Evolutionary conservation across 2,888 invertebrate species (phyloP), one percentile per base, ranked within the genome.

Genomic region (Nysson spinosus): DNA sequence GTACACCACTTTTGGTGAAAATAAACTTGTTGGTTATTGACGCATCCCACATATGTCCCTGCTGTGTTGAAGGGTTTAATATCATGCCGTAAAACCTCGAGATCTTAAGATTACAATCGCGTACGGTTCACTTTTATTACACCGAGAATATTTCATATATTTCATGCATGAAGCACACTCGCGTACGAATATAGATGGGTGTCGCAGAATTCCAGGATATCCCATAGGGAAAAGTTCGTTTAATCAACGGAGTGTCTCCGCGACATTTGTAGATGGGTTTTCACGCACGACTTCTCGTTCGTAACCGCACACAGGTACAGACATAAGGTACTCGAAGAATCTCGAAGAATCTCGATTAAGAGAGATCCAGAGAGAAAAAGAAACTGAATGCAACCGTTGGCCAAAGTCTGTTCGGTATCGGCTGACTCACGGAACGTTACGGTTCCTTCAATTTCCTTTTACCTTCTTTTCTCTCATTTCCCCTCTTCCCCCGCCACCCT

Each of bases 161-260:
- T 20, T 39, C 39, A 20, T 19, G 20, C 20, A 20, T n/a, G 19
- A 9, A 1, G 4, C 14, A 28, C 9, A n/a, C 28, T 9, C 28
- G 28, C 28, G 30, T 9, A 11, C 5, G 26, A 24, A 42, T 42
- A 42, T 9, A n/a, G 16, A 12, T 26, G 28, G 16, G 28, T 43
- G 43, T 28, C 28, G 17, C 14, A 11, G 19, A 28, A 43, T 28
- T 26, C 43, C n/a, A 14, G 7, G 26, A 26, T 28, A 26, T 30
- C 30, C 7, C 20, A 6, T 12, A 26, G 40, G 20, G 14, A 19
- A 16, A 30, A 16, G 24, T 24, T 20, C 49, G 30, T 51, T 51
- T 51, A 40, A 51, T 51, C 40, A 51, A 40, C 20, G 40, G 30
- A 30, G 30, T 12, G 39, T 20, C 37, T 32, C 32, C 19, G 17